Evolutionary conservation across 1,140 invertebrate genomes (phyloP).

Genomic region (Chymomyza costata): DNA sequence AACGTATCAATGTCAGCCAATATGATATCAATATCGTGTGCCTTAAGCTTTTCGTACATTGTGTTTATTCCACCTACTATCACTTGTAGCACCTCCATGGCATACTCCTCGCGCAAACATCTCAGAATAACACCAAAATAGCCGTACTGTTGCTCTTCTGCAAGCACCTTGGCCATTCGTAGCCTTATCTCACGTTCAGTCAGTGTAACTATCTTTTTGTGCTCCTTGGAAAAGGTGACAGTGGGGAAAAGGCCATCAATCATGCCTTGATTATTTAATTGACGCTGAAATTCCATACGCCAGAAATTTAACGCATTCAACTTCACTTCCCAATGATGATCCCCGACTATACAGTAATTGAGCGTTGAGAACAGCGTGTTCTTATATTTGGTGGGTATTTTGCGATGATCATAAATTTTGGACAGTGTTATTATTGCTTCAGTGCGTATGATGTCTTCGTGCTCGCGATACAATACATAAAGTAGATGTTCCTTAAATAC

Average conservation of each 20-base stretch:
- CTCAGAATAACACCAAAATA: constrained; percentile 82
- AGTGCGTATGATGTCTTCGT: constrained; percentile 84
- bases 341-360: constrained; percentile 80
- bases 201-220: constrained; percentile 84
- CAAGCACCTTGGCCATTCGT: constrained; percentile 81
- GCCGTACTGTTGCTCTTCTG: constrained; percentile 80
- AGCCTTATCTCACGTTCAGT: constrained; percentile 82
- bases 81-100: constrained; percentile 81
- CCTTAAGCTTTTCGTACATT: constrained; percentile 76
- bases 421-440: constrained; percentile 82
- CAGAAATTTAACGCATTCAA: constrained; percentile 83
- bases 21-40: constrained; percentile 54
- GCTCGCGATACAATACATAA: constrained; percentile 80
- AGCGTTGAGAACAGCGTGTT: constrained; percentile 78
- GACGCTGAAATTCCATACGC: constrained; percentile 80
- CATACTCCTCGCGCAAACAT: constrained; percentile 82
- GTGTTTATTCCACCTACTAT: constrained; percentile 78
- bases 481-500: constrained; percentile 80
- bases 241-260: constrained; percentile 85
- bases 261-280: constrained; percentile 85
- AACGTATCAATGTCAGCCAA: constrained; percentile 40
- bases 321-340: constrained; percentile 89
- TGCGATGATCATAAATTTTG: constrained; percentile 81
- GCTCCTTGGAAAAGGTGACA: constrained; percentile 86
- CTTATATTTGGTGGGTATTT: constrained; percentile 77